These are phyloP conservation scores for Heliconius hewitsoni DNA, from an alignment of 1,140 invertebrate species.

Conservation along the genomic window DNA sequence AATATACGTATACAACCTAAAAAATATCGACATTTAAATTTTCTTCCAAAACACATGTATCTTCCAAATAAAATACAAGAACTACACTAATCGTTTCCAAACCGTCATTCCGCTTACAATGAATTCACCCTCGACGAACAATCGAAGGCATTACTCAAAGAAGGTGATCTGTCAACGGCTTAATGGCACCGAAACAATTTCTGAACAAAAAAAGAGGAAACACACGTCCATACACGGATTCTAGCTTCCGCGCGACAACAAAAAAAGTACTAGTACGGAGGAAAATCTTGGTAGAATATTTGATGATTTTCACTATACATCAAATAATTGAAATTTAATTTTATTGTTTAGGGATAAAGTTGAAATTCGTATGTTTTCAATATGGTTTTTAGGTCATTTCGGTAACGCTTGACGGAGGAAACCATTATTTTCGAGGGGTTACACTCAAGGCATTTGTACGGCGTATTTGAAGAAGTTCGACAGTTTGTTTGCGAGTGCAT, in stretches of 20 bases:
- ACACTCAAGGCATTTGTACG: slow-evolving; percentile 76
- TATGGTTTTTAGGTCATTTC: neutral
- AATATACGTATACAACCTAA: neutral
- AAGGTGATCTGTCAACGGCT: slow-evolving; percentile 78
- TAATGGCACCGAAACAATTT: slow-evolving; percentile 80
- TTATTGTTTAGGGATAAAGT: neutral
- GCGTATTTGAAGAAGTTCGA: slow-evolving; percentile 80
- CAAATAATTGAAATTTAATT: slow-evolving; percentile 28
- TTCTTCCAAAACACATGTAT: neutral
- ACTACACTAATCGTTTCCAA: slow-evolving; percentile 45
- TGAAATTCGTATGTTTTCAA: neutral
- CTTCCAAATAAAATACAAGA: slow-evolving; percentile 15
- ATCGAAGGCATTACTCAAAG: slow-evolving; percentile 73
- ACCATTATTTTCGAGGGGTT: slow-evolving; percentile 79
- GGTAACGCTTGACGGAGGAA: slow-evolving; percentile 58
- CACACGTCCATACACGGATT: slow-evolving; percentile 70
- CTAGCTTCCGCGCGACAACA: slow-evolving; percentile 65
- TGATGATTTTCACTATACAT: slow-evolving; percentile 48
- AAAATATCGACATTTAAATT: neutral
- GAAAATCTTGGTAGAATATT: slow-evolving; percentile 66
- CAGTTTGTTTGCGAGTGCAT: slow-evolving; percentile 81
- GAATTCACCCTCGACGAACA: slow-evolving; percentile 57
- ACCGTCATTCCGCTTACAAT: slow-evolving; percentile 41
- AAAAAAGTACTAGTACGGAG: slow-evolving; percentile 68
- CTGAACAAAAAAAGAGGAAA: slow-evolving; percentile 76